phyloP scores from a whole-genome alignment of 2,113 vertebrate species.

The Pongo abelii region DNA sequence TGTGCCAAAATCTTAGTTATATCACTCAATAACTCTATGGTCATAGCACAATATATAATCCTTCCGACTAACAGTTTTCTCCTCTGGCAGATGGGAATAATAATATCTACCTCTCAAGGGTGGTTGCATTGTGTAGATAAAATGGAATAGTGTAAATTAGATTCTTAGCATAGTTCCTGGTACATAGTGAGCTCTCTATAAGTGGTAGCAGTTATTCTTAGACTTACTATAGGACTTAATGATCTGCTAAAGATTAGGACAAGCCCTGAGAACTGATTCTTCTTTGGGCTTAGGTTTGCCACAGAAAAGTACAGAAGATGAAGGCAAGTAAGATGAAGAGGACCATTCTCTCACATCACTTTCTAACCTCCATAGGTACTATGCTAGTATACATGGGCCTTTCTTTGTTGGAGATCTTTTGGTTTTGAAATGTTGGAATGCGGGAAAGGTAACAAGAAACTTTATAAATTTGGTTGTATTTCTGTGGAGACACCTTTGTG shows the following conservation, averaged over 20 bases:
- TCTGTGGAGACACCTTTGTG: constrained; percentile 1
- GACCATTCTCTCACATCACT: neutral
- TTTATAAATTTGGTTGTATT: neutral
- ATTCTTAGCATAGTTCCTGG: constrained; percentile 12
- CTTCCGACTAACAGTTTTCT: constrained; percentile 27
- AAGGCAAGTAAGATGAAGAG: neutral
- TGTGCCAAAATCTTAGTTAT: neutral
- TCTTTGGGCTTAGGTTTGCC: neutral
- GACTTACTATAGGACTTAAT: neutral
- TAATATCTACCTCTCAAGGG: neutral
- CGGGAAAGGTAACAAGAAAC: neutral
- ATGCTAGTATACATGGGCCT: neutral
- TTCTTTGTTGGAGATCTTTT: neutral
- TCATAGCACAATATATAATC: neutral
- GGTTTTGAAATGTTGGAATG: constrained; percentile 36
- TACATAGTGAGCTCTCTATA: neutral
- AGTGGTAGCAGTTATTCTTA: neutral
- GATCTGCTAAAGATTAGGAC: constrained; percentile 4
- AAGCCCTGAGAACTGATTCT: neutral
- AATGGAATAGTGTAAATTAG: constrained; percentile 15
- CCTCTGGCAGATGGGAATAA: neutral
- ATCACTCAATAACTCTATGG: constrained; percentile 21
- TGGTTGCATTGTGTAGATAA: constrained; percentile 14
- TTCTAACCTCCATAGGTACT: neutral
- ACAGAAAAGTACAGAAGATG: constrained; percentile 38